Base-by-base conservation (phyloP, 1,140 invertebrate genomes). In the Amphibalanus amphitrite region DNA sequence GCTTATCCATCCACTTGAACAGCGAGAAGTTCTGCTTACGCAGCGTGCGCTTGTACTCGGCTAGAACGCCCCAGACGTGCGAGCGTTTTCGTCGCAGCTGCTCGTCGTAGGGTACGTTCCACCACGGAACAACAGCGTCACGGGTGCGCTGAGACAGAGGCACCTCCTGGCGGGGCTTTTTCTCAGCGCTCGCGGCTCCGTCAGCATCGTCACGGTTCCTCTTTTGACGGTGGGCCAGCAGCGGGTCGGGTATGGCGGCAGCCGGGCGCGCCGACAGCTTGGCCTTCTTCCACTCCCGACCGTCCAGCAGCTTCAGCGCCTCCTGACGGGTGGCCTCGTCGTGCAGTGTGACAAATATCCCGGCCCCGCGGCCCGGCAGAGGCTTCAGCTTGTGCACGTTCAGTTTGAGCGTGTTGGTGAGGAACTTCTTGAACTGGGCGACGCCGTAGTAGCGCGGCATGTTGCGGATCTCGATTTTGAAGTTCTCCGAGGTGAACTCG, bases 401-500 rank as follows among this genome's bases (percentile, higher is more conserved):
- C 17, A 84, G 69, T 10, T 79, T 74, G 26, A 82, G 74, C 59
- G 76, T 77, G 15, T 72, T 69, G 38, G 74, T 75, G 47, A 83
- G 73, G 23, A 80, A 77, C 74, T 83, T 83, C 75, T 80, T 80
- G 69, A 83, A 75, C 79, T 81, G 77, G 47, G 72, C 75, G 75
- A 81, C 79, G 71, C 79, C 77, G 76, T 80, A 79, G 71, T 77
- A 76, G 33, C 75, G 77, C 26, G 83, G 82, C n/a, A 83, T 74
- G 72, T 82, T 81, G 29, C 74, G 73, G 30, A 84, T 75, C 75
- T 83, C 82, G 69, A 84, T 79, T 76, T 84, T 84, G 74, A 77
- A 84, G 47, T 79, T 80, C 76, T 83, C 82, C 30, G 82, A 82
- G 26, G 82, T 83, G 72, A 81, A 83, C 70, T 79, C 80, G 40